phyloP scores from a whole-genome alignment of 2,113 vertebrate genomes.

The Hucho hucho region DNA sequence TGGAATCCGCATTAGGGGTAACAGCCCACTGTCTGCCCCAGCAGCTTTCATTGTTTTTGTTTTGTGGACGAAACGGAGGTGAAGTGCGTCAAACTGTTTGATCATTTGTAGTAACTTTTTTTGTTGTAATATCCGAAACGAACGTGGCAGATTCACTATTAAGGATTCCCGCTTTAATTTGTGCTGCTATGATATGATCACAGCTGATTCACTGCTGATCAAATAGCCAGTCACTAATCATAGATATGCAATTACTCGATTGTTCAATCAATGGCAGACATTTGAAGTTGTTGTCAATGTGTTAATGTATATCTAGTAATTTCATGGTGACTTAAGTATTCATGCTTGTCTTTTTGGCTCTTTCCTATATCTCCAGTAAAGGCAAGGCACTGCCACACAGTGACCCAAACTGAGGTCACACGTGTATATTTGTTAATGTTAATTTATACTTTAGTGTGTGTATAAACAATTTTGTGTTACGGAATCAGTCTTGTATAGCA shows the following conservation, averaged over 20 bases:
- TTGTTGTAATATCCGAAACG: too few relatives aligned
- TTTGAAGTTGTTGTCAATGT: not conserved
- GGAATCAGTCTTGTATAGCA: too few relatives aligned
- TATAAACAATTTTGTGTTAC: too few relatives aligned
- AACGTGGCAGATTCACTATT: too few relatives aligned
- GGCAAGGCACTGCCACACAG: not conserved
- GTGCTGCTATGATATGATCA: not conserved
- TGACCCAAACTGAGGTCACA: not conserved
- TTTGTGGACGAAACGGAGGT: too few relatives aligned
- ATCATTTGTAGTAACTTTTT: too few relatives aligned
- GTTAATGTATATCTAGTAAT: not conserved
- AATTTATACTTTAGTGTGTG: not conserved
- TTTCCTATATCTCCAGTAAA: not conserved
- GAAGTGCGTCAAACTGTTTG: too few relatives aligned
- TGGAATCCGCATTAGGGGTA: too few relatives aligned
- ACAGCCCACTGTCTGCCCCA: too few relatives aligned
- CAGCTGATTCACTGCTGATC: not conserved
- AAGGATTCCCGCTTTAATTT: not conserved
- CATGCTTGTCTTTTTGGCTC: not conserved
- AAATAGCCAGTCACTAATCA: not conserved
- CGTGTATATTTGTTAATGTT: not conserved
- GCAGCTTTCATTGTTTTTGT: too few relatives aligned
- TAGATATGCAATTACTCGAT: not conserved
- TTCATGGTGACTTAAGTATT: not conserved
- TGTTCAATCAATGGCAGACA: not conserved